Base-by-base conservation (phyloP, 2,797 vertebrate species). In the Microchirus variegatus region DNA sequence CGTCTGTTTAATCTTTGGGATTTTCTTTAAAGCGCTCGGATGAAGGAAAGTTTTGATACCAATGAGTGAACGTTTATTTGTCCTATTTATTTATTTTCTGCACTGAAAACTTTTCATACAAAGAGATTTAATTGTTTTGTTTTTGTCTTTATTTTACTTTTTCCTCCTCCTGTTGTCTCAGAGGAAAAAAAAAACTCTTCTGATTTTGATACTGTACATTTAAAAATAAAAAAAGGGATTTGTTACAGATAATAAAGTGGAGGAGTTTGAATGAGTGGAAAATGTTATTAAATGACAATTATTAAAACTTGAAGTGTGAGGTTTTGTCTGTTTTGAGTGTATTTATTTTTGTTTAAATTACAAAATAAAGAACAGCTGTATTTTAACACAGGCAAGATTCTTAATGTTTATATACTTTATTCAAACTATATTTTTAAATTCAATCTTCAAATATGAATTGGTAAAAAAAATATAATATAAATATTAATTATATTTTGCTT, bases 11-110 rank as follows among this genome's bases (percentile, higher is more conserved):
- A n/a, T n/a, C n/a, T n/a, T n/a, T n/a, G n/a, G n/a, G n/a, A n/a
- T n/a, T 31, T 3, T 6, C 1, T 31, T 31, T 31, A 1, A 31
- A 55, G 22, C 3, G 9, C 22, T 55, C n/a, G 10, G 31, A 31
- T 31, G 31, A 31, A 31, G 5, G 6, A 1, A 31, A 31, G 7
- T 41, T 73, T 62, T 72, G 36, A 71, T 50, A 53, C 70, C 51
- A 61, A 14, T 43, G 67, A 67, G 1, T 43, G 12, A 50, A 16
- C 46, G 38, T 7, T 35, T 1, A 66, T 55, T 41, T 55, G 51
- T 56, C 10, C 55, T 76, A 54, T 79, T 69, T 80, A 87, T 78
- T 86, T 83, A 79, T 85, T 79, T 75, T 36, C 43, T 75, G 56
- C 69, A 69, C 67, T 84, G 63, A 61, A 64, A 69, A 19, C 45